Percentiles rank a stretch among this genome's conserved stretches.
Evolutionary conservation across 2,113 vertebrate genomes (phyloP).

Genomic region (Centropristis striata): DNA sequence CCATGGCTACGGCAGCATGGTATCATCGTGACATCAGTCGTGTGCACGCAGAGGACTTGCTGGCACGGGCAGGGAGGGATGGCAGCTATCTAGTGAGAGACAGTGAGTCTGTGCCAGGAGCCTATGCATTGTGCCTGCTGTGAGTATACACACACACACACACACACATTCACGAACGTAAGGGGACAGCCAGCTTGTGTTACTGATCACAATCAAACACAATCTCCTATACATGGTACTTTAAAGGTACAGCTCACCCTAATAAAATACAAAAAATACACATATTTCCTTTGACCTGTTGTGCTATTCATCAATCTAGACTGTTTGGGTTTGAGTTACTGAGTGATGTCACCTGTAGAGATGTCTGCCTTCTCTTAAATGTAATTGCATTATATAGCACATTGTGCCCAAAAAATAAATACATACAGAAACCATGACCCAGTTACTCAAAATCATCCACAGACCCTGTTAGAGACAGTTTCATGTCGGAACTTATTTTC

Average conservation of each 20-base stretch:
- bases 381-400: too few species aligned
- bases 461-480: too few species aligned
- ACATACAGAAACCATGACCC: too few species aligned
- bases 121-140: constrained; percentile 92
- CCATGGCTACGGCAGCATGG: constrained; percentile 87
- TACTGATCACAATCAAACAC: background rate
- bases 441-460: too few species aligned
- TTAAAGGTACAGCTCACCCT: background rate
- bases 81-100: constrained; percentile 92
- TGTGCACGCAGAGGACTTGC: constrained; percentile 88
- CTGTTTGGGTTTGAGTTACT: too few species aligned
- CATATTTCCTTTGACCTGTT: too few species aligned
- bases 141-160: constrained; percentile 79
- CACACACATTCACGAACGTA: constrained; percentile 16
- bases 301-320: too few species aligned
- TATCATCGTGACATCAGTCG: constrained; percentile 92
- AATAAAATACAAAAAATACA: too few species aligned
- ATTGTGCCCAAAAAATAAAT: too few species aligned
- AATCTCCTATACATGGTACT: background rate
- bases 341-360: too few species aligned
- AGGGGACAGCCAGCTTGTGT: background rate
- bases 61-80: constrained; percentile 88
- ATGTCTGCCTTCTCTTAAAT: too few species aligned
- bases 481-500: too few species aligned
- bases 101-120: constrained; percentile 92